phyloP scores from a whole-genome alignment of 2,888 invertebrate genomes.

The Hyalella azteca region DNA sequence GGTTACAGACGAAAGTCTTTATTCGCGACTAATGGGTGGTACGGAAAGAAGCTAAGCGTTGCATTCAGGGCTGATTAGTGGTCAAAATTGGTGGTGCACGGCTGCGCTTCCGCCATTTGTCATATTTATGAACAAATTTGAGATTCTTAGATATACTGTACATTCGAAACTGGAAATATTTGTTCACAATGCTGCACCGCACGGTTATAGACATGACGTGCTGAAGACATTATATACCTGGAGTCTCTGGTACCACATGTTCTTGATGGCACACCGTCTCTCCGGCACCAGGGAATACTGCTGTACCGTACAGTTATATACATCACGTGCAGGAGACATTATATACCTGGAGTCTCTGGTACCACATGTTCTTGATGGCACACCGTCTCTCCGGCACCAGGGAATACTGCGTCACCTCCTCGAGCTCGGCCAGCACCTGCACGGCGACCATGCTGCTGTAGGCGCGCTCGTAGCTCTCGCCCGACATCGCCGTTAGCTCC shows the following conservation, averaged over 20 bases:
- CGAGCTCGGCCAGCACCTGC: constrained; percentile 94
- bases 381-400: constrained; percentile 85
- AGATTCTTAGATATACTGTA: no score
- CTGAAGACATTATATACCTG: constrained; percentile 63
- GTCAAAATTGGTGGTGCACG: no score
- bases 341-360: constrained; percentile 80
- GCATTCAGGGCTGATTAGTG: no score
- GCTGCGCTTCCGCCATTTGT: no score
- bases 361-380: constrained; percentile 84
- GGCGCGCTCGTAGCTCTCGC: constrained; percentile 93
- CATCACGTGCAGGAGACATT: neutral
- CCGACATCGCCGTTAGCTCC: constrained; percentile 94
- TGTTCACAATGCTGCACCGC: no score
- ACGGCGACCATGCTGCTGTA: constrained; percentile 74
- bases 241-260: constrained; percentile 93
- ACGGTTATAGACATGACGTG: neutral
- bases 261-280: constrained; percentile 77
- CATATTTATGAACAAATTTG: no score
- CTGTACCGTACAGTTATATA: constrained; percentile 69
- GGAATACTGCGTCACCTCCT: constrained; percentile 97
- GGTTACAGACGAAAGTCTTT: no score
- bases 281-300: constrained; percentile 93
- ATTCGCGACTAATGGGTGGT: no score
- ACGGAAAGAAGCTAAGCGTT: no score
- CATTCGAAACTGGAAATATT: no score